Evolutionary conservation across 1,140 invertebrate genomes (phyloP).

Genomic region (Drosophila saltans): DNA sequence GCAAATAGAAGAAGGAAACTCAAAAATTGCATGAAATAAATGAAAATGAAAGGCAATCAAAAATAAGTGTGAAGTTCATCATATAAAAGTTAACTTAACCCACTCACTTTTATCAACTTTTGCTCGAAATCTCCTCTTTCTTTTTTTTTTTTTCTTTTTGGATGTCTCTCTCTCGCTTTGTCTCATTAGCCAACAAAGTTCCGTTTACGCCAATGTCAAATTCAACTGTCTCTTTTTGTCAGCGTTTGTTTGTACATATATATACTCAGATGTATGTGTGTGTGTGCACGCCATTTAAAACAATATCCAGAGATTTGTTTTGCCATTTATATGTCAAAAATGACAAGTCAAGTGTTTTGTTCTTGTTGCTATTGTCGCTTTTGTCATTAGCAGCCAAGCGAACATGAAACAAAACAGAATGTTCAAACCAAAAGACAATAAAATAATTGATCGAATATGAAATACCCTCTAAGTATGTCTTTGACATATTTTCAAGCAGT

Average conservation of each 20-base stretch:
- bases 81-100: neutral
- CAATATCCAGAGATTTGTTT: slow-evolving; percentile 80
- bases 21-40: neutral
- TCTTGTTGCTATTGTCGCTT: slow-evolving; percentile 50
- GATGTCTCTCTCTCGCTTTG: slow-evolving; percentile 47
- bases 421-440: slow-evolving; percentile 32
- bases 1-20: neutral
- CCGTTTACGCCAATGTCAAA: slow-evolving; percentile 15
- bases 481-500: no score
- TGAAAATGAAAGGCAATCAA: slow-evolving; percentile 10
- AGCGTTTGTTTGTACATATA: neutral
- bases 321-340: slow-evolving; percentile 77
- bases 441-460: neutral
- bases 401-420: slow-evolving; percentile 20
- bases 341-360: slow-evolving; percentile 76
- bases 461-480: slow-evolving; percentile 19
- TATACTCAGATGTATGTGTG: slow-evolving; percentile 10
- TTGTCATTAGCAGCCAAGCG: slow-evolving; percentile 65
- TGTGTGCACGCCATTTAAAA: slow-evolving; percentile 71
- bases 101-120: no score
- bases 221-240: slow-evolving; percentile 12
- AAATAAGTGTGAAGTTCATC: neutral
- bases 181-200: slow-evolving; percentile 57
- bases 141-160: neutral
- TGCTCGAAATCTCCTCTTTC: no score